Base-by-base conservation (phyloP, 2,888 invertebrate genomes). In the Latheticus oryzae region DNA sequence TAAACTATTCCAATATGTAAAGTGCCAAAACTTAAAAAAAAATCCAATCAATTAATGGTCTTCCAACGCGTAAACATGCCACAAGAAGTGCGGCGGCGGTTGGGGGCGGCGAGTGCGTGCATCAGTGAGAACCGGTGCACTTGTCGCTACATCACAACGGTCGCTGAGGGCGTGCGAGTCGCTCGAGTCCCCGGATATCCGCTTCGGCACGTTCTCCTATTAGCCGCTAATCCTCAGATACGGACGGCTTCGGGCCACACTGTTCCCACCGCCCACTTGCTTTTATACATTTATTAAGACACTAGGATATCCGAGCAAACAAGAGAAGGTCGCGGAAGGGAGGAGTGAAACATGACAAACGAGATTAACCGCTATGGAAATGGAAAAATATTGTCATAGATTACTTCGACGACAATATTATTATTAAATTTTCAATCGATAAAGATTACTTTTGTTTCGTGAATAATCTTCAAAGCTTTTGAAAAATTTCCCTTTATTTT, bases 191-290 rank as follows among this genome's bases (percentile, higher is more conserved):
- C 65, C 61, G 76, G 77, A 76, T 76, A 73, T 72, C 67, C 70
- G 67, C 69, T 67, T 69, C 67, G 71, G 76, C 77, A 77, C 77
- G 77, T 75, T 73, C 71, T 61, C 43, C 74, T 73, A 73, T 75
- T 77, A 73, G 71, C 71, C 72, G 70, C 72, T 75, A 75, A 75
- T 74, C 58, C 58, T 53, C 53, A 54, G 59, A 59, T 59, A 59
- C 59, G 54, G 54, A 51, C 59, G 54, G 59, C 48, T 47, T 33
- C 53, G 43, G 56, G 50, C 50, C 56, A 24, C 56, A 30, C 13
- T 21, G 52, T 58, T 58, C 58, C 53, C 58, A 58, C 53, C 58
- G 26, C 53, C 58, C 28, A 21, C 37, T 33, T 33, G 53, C 53
- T 48, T 59, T 50, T 51, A 45, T 43, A 56, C 52, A 60, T 60